Percentiles rank a stretch among this genome's conserved stretches.
These are phyloP conservation scores for Oncorhynchus nerka DNA, from an alignment of 2,113 vertebrate species.

Conservation along the genomic window DNA sequence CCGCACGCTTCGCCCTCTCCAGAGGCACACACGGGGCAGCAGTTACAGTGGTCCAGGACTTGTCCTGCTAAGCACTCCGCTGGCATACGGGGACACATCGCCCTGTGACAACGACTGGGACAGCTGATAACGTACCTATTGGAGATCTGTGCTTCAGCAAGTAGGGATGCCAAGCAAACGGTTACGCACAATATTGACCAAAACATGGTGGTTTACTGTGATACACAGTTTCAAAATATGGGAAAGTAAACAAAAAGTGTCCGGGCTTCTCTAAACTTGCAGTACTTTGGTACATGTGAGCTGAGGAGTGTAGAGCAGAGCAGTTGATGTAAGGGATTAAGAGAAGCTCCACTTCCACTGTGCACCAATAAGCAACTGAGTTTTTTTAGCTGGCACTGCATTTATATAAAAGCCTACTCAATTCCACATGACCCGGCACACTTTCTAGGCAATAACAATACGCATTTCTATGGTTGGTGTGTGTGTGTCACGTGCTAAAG, in stretches of 20 bases:
- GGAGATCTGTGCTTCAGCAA: constrained; percentile 55
- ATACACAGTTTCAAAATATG: neutral
- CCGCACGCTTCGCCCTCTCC: constrained; percentile 86
- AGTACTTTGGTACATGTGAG: constrained; percentile 36
- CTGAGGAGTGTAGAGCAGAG: constrained; percentile 34
- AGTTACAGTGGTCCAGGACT: constrained; percentile 80
- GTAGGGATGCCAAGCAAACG: constrained; percentile 39
- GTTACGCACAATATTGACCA: constrained; percentile 51
- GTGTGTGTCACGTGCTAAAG: constrained; percentile 17
- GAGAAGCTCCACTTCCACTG: constrained; percentile 34
- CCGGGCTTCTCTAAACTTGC: constrained; percentile 19
- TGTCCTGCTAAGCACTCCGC: constrained; percentile 73
- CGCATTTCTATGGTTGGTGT: constrained; percentile 53
- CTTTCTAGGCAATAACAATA: constrained; percentile 41
- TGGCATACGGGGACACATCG: constrained; percentile 75
- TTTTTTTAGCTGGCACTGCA: constrained; percentile 51
- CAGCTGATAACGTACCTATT: constrained; percentile 65
- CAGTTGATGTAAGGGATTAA: constrained; percentile 53
- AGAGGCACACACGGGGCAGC: constrained; percentile 86
- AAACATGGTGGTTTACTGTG: constrained; percentile 43
- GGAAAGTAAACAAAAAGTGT: neutral
- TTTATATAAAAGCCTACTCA: constrained; percentile 37
- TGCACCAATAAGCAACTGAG: constrained; percentile 53
- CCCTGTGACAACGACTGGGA: constrained; percentile 80
- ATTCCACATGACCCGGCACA: constrained; percentile 31